Evolutionary conservation across 2,888 invertebrate genomes (phyloP), one percentile per base, ranked within the genome.

Genomic region (Agrochola circellaris): DNA sequence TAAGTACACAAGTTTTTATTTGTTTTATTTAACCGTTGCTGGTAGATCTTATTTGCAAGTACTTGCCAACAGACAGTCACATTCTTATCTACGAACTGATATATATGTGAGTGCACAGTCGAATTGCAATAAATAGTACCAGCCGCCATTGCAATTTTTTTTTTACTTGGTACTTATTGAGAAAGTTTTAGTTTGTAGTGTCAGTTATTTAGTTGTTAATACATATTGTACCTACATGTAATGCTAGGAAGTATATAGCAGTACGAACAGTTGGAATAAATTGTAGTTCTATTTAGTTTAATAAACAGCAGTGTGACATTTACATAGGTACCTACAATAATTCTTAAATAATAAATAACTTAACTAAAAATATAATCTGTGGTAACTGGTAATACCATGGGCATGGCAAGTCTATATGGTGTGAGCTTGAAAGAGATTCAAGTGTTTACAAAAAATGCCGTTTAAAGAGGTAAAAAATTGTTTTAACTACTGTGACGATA

Each of bases 1-100:
- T 96, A 94, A 96, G 96, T 96, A 91, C 88, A 86, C 73, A 48
- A 45, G 68, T 30, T 77, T 66, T 82, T 65, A 77, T 76, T 73
- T 69, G 26, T 65, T 76, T 60, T 61, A 74, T 78, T 75, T 79
- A 65, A 69, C 62, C 26, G 23, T 56, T 20, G 45, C 42, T 62
- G 69, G n/a, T 42, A 23, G 54, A 77, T 82, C 20, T 79, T 68
- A 64, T 82, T 66, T 60, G 66, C 58, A 68, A 73, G 64, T 75
- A 68, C 58, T n/a, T 30, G 56, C 56, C 15, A 56, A 56, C 58
- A 45, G 58, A 62, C 45, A 48, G 30, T 15, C 30, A 45, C 30
- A 71, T 72, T 66, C 34, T 79, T 81, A 79, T 79, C 58, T 80
- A 56, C 34, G 23, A 61, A 73, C 38, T 73, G 58, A 48, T 79